Evolutionary conservation across 2,113 vertebrate species (phyloP), one percentile per base, ranked within the genome.

Genomic region (Dipodomys spectabilis): DNA sequence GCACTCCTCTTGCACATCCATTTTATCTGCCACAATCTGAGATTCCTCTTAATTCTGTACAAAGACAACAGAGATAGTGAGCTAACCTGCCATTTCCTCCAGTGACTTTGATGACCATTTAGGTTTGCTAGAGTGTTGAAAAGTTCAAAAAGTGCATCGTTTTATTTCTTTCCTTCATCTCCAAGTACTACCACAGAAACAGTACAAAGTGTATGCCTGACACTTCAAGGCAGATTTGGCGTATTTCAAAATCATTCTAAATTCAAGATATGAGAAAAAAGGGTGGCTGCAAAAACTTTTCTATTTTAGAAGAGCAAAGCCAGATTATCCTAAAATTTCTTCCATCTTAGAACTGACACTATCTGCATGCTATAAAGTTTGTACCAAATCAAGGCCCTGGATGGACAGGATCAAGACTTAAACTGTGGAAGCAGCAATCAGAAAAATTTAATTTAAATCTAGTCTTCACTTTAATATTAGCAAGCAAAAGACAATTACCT

Each of bases 161-260:
- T 8, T 32, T 18, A 13, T 19, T 23, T 71, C 44, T 16, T 9
- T 18, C 8, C 20, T 64, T 23, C 3, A 23, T 30, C 7, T 82
- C 27, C 62, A 85, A 92, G 82, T 16, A 72, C 53, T 62, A 74
- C 62, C 19, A 45, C 1, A 77, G 9, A 49, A 19, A 67, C 15
- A 45, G 39, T 77, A 27, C 78, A 72, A 82, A 79, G 39, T 80
- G 27, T 19, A 25, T 13, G 69, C 28, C 62, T 67, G 67, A 78
- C 78, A 77, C 49, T 82, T 82, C 13, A 85, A 71, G 64, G 25
- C 62, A 80, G 20, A 81, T 86, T 19, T 77, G 57, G 8, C 64
- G 77, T 82, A 80, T 69, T 92, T 90, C 73, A 92, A 94, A 95
- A 88, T 81, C 68, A 87, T 49, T 72, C 67, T 84, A 49, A 88